Base-by-base conservation (phyloP, 2,113 vertebrate species). In the Pteruthius melanotis region DNA sequence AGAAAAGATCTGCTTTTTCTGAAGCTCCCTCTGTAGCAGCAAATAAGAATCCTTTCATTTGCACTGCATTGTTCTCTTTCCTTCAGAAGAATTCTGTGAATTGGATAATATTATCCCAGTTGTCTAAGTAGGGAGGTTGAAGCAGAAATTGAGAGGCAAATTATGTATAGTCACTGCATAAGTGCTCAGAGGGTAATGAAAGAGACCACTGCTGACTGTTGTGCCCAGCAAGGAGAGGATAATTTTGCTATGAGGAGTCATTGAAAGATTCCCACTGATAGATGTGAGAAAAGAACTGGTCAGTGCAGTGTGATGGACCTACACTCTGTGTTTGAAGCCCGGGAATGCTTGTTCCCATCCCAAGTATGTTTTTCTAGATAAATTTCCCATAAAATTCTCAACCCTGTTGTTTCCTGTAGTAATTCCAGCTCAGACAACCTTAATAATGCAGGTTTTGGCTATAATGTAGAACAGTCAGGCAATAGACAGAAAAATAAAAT, bases 11-110 rank as follows among this genome's bases (percentile, higher is more conserved):
- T 65, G 21, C 30, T 88, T 89, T 91, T 91, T 80, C 65, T 95
- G 68, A 90, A 74, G 50, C 31, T 81, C 23, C 10, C 13, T 74
- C 44, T 82, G 11, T 89, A 84, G 75, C 27, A 77, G 39, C 50
- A 85, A 85, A 74, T 84, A 79, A 53, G 56, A 94, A 76, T 83
- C 39, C 45, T 81, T 94, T 89, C 42, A 66, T 72, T 96, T 90
- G 82, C 60, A 76, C 22, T 80, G 35, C 66, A 75, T 72, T 94
- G 33, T 93, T 93, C 78, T 76, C 42, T 57, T 83, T 83, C 45
- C 27, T 77, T 83, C 39, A 89, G 86, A 86, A 91, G 49, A 75
- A 35, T 7, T 44, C 33, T 72, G 24, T 93, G 87, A 92, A 80
- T 66, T 94, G 47, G 27, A 69, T 93, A 54, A 80, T 83, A 40